Evolutionary conservation across 2,113 vertebrate species (phyloP).

Genomic region (Pantherophis guttatus): DNA sequence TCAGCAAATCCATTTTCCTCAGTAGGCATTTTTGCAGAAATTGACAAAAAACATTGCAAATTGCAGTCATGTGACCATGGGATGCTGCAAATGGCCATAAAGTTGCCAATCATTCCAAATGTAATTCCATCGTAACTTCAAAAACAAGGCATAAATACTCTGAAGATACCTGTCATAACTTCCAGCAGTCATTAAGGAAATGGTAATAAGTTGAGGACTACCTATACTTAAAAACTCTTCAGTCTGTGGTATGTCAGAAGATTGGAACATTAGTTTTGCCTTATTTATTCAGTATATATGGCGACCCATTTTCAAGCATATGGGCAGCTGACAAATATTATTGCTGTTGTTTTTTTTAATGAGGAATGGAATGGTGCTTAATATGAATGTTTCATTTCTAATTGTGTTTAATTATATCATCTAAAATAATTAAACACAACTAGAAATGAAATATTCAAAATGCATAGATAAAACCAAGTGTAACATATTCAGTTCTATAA

Average conservation of each 20-base stretch:
- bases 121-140: neutral
- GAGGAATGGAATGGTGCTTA: neutral
- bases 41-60: neutral
- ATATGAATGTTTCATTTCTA: neutral
- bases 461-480: neutral
- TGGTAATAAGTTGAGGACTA: neutral
- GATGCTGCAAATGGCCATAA: neutral
- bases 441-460: neutral
- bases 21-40: neutral
- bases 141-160: neutral
- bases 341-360: neutral
- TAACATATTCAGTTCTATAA: neutral
- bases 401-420: too few relatives aligned
- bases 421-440: neutral
- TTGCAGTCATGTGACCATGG: neutral
- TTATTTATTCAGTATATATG: neutral
- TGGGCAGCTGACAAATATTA: neutral
- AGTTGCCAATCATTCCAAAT: neutral
- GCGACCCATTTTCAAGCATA: neutral
- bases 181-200: neutral
- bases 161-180: neutral
- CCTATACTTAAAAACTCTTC: neutral
- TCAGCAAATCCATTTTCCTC: too few relatives aligned
- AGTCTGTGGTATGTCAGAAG: constrained; percentile 18
- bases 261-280: neutral